These are phyloP conservation scores for Eupeodes luniger DNA, from an alignment of 2,888 invertebrate species.

Conservation along the genomic window DNA sequence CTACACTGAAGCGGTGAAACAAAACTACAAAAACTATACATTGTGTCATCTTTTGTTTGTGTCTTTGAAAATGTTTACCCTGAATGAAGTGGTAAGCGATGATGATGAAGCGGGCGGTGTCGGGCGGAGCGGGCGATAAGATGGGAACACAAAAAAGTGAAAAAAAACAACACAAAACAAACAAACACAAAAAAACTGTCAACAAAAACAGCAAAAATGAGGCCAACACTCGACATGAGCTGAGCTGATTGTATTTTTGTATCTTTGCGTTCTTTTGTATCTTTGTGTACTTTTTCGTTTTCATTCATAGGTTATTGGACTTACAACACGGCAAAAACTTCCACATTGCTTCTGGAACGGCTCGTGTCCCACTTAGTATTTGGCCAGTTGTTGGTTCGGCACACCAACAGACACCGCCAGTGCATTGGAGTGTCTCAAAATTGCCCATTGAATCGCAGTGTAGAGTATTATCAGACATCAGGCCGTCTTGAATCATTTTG, in stretches of 20 bases:
- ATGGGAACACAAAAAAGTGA: not conserved
- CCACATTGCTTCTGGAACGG: constrained; percentile 87
- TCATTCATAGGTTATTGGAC: constrained; percentile 79
- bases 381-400: constrained; percentile 87
- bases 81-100: constrained; percentile 40
- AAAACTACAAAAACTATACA: constrained; percentile 3
- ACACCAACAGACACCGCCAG: constrained; percentile 89
- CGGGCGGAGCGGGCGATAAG: not conserved
- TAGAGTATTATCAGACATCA: constrained; percentile 85
- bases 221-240: constrained; percentile 39
- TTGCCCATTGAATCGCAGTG: constrained; percentile 88
- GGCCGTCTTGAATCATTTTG: constrained; percentile 84
- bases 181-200: constrained; percentile 5
- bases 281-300: not conserved
- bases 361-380: constrained; percentile 84
- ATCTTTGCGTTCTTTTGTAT: not conserved
- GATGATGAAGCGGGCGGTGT: constrained; percentile 2
- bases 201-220: constrained; percentile 40
- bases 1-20: too few relatives aligned
- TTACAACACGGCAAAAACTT: constrained; percentile 88
- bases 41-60: constrained; percentile 55
- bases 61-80: constrained; percentile 33
- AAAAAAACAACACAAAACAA: not conserved
- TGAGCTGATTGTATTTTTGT: constrained; percentile 14
- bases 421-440: constrained; percentile 89